Conservation (phyloP, 2,113 vertebrate genomes). For the Phyllostomus discolor region DNA sequence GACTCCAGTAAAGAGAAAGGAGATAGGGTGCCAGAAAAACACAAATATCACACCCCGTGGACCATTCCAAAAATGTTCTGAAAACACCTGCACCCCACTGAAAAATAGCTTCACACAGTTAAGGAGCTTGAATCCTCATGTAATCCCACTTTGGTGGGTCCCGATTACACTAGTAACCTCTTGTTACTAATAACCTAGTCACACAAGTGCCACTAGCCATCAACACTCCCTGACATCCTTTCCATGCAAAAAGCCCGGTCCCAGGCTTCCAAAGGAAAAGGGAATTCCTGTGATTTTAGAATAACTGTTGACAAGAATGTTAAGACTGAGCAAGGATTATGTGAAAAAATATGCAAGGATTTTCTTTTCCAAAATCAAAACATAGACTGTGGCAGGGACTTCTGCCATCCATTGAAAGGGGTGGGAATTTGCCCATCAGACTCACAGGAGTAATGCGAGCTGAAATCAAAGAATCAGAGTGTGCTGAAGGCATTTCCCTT, state of each 20-base stretch:
- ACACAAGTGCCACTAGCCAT: background rate
- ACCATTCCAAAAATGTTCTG: background rate
- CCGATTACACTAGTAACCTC: background rate
- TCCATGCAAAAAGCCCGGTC: background rate
- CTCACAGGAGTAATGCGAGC: background rate
- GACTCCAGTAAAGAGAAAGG: background rate
- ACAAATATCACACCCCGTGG: background rate
- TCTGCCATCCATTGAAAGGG: background rate
- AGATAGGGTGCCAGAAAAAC: background rate
- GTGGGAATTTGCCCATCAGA: background rate
- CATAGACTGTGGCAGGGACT: background rate
- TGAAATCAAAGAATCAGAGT: background rate
- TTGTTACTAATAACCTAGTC: background rate
- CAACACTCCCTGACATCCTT: background rate
- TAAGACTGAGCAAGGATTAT: background rate
- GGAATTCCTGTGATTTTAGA: background rate
- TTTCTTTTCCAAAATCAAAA: conserved; percentile 14
- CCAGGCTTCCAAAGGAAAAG: background rate
- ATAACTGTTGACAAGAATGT: background rate
- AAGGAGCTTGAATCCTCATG: background rate
- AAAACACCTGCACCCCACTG: background rate
- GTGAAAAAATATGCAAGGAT: background rate
- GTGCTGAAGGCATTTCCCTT: background rate
- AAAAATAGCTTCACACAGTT: background rate
- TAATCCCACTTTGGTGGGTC: background rate